Evolutionary conservation across 2,113 vertebrate genomes (phyloP), one percentile per base, ranked within the genome.

Genomic region (Phocoena sinus): DNA sequence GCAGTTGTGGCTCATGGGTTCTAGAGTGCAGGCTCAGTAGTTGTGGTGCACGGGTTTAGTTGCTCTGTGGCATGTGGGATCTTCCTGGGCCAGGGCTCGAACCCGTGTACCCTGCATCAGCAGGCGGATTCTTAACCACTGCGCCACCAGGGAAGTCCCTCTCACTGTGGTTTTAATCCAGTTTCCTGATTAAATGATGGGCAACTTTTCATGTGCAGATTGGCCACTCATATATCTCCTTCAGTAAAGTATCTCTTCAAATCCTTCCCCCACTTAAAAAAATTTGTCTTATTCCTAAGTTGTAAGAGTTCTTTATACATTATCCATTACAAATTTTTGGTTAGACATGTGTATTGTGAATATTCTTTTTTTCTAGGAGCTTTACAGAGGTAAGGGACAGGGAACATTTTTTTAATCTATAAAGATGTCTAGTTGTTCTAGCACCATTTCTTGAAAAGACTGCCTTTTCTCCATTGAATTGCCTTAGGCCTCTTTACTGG

Each of bases 171-270:
- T 79, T 89, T 92, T 86, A 82, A 82, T 70, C 13, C 28, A 50
- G 56, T 82, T 89, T 89, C 73, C 65, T 82, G 65, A 97, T 89
- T 73, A 94, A 82, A 81, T 73, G 44, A 96, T 25, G 2, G 63
- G 4, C 50, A 86, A 38, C 62, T 90, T 90, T 62, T 68, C 17
- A n/a, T 38, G 26, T 89, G 74, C 31, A 89, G 80, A 65, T 0
- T 89, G 87, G 53, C 17, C n/a, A 74, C 65, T 96, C 44, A 73
- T 10, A 67, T 11, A 73, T 11, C 47, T 83, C 92, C 33, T 87
- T 70, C 84, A 21, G 58, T 95, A 25, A 90, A 92, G 21, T 36
- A 77, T 41, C 33, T 95, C 15, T 41, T 89, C 8, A 47, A 84
- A 84, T 76, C 70, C 87, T 81, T 83, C 10, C 31, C 21, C 36